phyloP scores from a whole-genome alignment of 2,113 vertebrate species.

The Triplophysa siluroides region DNA sequence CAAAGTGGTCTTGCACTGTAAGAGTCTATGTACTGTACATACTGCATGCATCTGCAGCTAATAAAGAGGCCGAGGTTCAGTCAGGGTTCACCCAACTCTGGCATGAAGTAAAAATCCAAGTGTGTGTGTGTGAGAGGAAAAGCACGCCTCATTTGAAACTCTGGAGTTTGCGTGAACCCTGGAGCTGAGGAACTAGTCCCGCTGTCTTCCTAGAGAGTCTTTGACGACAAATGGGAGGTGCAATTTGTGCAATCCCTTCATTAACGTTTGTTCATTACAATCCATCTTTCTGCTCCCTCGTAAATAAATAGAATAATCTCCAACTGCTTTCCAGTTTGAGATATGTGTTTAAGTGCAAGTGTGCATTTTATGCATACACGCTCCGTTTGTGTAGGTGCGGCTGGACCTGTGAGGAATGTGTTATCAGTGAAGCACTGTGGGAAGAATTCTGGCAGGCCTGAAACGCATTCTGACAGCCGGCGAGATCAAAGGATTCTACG shows the following conservation, averaged over 20 bases:
- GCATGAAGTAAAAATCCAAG: not conserved
- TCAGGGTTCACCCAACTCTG: not conserved
- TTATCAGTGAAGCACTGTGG: slow-evolving; percentile 70
- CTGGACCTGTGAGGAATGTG: slow-evolving; percentile 65
- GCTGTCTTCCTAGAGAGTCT: not conserved
- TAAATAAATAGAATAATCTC: not conserved
- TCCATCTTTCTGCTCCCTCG: not conserved
- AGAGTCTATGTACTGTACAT: not conserved
- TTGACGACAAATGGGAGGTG: slow-evolving; percentile 12
- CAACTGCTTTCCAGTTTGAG: slow-evolving; percentile 18
- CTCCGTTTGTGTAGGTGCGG: slow-evolving; percentile 53
- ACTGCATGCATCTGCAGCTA: not conserved
- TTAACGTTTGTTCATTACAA: not conserved
- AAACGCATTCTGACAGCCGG: slow-evolving; percentile 73
- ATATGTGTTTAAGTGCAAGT: slow-evolving; percentile 6
- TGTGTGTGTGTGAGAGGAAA: not conserved
- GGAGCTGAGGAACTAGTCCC: not conserved
- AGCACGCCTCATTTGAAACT: slow-evolving; percentile 34
- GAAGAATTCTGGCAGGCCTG: slow-evolving; percentile 67
- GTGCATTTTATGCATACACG: slow-evolving; percentile 31
- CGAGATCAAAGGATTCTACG: slow-evolving; percentile 73
- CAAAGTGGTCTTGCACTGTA: slow-evolving; percentile 13
- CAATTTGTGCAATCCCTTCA: not conserved
- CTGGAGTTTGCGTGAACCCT: slow-evolving; percentile 1
- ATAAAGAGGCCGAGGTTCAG: not conserved